These are phyloP conservation scores for Agrochola lychnidis DNA, from an alignment of 2,888 invertebrate species.

Conservation along the genomic window DNA sequence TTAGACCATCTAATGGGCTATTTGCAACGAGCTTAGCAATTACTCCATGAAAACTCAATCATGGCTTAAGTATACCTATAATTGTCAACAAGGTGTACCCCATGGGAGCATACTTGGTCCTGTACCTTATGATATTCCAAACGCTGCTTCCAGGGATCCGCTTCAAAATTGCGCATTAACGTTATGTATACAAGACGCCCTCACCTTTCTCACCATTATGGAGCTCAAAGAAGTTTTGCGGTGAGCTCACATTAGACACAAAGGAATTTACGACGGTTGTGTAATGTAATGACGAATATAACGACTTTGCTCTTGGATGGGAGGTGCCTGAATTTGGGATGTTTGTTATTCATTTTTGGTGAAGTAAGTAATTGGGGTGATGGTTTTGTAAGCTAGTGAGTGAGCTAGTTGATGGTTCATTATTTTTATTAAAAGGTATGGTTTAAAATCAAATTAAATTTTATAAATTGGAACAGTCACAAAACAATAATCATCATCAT, in stretches of 20 bases:
- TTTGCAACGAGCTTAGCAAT: constrained; percentile 43
- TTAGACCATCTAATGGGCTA: constrained; percentile 45
- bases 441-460: background rate
- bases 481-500: no score
- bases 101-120: constrained; percentile 34
- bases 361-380: background rate
- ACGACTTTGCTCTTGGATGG: constrained; percentile 51
- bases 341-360: constrained; percentile 37
- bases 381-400: background rate
- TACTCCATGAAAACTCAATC: constrained; percentile 52
- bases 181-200: constrained; percentile 63
- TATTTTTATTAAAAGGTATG: background rate
- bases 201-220: constrained; percentile 57
- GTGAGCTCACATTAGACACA: constrained; percentile 58
- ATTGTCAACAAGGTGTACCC: constrained; percentile 34
- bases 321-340: constrained; percentile 23
- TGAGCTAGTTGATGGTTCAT: background rate
- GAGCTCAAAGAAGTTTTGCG: constrained; percentile 59
- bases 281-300: constrained; percentile 62
- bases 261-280: constrained; percentile 56
- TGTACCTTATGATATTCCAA: constrained; percentile 27
- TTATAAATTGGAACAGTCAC: background rate
- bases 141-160: constrained; percentile 32
- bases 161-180: constrained; percentile 65
- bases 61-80: constrained; percentile 25